A percentile compares a stretch with the other conserved stretches of the same genome.
Conservation (phyloP, 2,888 invertebrate genomes). For the Chromoteleia sp. region DNA sequence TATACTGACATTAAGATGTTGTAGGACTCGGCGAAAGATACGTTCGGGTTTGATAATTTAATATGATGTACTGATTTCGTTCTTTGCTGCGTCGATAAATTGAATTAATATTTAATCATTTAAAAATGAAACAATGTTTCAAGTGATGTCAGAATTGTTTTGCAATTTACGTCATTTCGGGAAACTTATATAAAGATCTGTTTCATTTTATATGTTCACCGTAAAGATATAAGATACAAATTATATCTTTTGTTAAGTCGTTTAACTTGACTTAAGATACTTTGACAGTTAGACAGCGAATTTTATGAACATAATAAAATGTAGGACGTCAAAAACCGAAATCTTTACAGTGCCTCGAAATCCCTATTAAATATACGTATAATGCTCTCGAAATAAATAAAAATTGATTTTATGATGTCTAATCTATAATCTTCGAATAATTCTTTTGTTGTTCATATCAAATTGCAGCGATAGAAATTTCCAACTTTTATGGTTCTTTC, state of each 20-base stretch:
- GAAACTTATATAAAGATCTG: no score
- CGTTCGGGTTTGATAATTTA: no score
- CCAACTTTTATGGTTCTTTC: conserved; percentile 19
- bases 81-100: no score
- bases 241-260: conserved; percentile 6
- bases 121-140: no score
- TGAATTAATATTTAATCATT: no score
- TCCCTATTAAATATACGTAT: conserved; percentile 33
- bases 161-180: no score
- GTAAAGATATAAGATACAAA: conserved; percentile 19
- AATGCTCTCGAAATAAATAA: conserved; percentile 31
- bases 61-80: no score
- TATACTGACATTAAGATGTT: no score
- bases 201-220: conserved; percentile 6
- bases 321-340: conserved; percentile 23
- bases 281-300: conserved; percentile 14
- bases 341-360: conserved; percentile 9
- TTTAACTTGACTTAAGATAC: conserved; percentile 10
- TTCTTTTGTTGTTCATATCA: conserved; percentile 29
- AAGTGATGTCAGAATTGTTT: no score
- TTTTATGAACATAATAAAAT: conserved; percentile 53
- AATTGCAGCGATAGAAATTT: conserved; percentile 1
- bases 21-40: no score
- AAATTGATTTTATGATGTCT: conserved; percentile 25
- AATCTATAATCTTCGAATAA: conserved; percentile 25